phyloP scores from a whole-genome alignment of 2,888 invertebrate species.

The Merodon equestris region DNA sequence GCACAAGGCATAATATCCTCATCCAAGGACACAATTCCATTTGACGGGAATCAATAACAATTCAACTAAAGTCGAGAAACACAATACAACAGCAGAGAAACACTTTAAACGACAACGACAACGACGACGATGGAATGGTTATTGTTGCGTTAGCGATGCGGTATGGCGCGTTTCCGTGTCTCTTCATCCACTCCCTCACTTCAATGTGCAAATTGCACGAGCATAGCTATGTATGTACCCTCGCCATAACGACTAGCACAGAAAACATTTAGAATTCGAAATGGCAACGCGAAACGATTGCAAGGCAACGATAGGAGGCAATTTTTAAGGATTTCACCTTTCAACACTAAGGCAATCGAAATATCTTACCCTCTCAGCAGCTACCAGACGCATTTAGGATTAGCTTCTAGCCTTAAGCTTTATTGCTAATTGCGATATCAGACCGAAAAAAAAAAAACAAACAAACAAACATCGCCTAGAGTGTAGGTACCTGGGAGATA shows the following conservation, averaged over 20 bases:
- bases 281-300: conserved; percentile 39
- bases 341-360: conserved; percentile 14
- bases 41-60: conserved; percentile 61
- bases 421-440: conserved; percentile 61
- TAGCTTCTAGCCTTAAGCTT: conserved; percentile 43
- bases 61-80: conserved; percentile 30
- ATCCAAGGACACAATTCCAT: conserved; percentile 42
- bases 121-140: conserved; percentile 1
- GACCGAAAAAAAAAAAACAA: conserved; percentile 2
- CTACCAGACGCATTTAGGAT: conserved; percentile 21
- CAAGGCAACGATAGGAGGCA: conserved; percentile 30
- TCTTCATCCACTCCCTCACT: conserved; percentile 2
- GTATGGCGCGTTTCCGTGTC: neutral
- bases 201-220: conserved; percentile 31
- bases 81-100: conserved; percentile 15
- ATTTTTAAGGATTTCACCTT: conserved; percentile 40
- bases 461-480: too few relatives aligned
- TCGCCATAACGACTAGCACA: neutral
- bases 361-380: conserved; percentile 9
- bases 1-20: conserved; percentile 17
- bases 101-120: conserved; percentile 16
- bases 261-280: conserved; percentile 47
- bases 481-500: too few relatives aligned
- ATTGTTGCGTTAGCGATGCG: too few relatives aligned
- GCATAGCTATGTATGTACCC: neutral